Percentiles rank a stretch among this genome's conserved stretches.
These are phyloP conservation scores for Pseudomyrmex sp. DNA, from an alignment of 1,140 invertebrate genomes.

Conservation along the genomic window DNA sequence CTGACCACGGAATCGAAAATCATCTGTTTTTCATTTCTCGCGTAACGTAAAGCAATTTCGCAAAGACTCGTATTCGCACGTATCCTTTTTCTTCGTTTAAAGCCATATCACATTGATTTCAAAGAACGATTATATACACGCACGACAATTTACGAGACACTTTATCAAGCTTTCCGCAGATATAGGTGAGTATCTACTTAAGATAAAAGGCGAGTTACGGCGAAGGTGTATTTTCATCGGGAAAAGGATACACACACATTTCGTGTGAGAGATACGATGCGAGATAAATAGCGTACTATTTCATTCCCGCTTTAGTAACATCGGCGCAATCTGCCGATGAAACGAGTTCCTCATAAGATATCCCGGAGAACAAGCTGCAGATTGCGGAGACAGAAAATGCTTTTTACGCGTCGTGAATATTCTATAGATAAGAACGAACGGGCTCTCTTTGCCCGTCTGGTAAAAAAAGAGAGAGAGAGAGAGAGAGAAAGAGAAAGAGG, in stretches of 20 bases:
- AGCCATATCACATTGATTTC: constrained; percentile 1
- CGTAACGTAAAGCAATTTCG: neutral
- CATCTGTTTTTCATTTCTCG: neutral
- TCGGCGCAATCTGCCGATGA: constrained; percentile 23
- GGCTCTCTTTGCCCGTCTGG: no score
- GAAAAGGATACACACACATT: neutral
- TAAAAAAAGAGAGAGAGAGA: no score
- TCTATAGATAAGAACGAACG: neutral
- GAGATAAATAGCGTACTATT: constrained; percentile 29
- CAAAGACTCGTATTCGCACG: neutral
- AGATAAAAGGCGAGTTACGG: constrained; percentile 12
- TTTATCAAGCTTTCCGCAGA: neutral
- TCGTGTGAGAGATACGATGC: constrained; percentile 1
- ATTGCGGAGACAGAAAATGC: neutral
- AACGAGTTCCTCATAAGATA: constrained; percentile 33
- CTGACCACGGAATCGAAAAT: neutral
- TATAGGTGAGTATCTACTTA: constrained; percentile 18
- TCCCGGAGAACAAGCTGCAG: neutral
- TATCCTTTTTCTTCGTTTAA: neutral
- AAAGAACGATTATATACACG: neutral
- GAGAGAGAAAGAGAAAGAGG: no score
- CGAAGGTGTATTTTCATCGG: neutral
- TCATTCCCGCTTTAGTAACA: constrained; percentile 42
- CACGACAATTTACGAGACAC: neutral
- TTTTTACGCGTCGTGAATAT: constrained; percentile 36